Conservation (phyloP, 2,113 vertebrate species). For the Ammodytes marinus region DNA sequence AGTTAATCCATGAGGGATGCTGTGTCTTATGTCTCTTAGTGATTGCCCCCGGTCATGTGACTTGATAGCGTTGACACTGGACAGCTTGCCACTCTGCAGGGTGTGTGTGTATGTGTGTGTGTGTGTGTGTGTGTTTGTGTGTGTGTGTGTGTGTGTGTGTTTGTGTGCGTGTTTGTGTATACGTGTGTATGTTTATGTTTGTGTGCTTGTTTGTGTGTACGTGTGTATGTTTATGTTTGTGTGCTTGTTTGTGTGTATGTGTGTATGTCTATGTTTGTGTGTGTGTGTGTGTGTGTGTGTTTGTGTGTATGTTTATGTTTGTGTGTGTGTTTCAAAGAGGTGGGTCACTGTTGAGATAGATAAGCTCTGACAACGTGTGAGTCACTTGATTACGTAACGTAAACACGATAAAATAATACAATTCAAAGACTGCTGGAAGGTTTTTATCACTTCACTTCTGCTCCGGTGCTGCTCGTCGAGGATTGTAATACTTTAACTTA, state of each 20-base stretch:
- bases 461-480: neutral
- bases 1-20: slow-evolving; percentile 48
- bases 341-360: slow-evolving; percentile 22
- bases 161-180: too few species aligned
- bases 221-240: neutral
- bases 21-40: slow-evolving; percentile 32
- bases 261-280: slow-evolving; percentile 4
- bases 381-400: slow-evolving; percentile 29
- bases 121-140: neutral
- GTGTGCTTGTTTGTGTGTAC: neutral
- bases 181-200: too few species aligned
- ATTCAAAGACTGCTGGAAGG: neutral
- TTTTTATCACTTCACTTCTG: neutral
- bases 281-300: slow-evolving; percentile 3
- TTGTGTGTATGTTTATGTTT: slow-evolving; percentile 1
- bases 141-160: too few species aligned
- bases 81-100: slow-evolving; percentile 55
- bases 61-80: neutral
- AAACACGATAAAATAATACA: neutral
- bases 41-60: slow-evolving; percentile 24
- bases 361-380: slow-evolving; percentile 14
- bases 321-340: slow-evolving; percentile 23
- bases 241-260: slow-evolving; percentile 2
- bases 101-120: neutral
- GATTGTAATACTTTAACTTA: neutral